phyloP scores from a whole-genome alignment of 2,113 vertebrate species.

The Clarias batrachus region DNA sequence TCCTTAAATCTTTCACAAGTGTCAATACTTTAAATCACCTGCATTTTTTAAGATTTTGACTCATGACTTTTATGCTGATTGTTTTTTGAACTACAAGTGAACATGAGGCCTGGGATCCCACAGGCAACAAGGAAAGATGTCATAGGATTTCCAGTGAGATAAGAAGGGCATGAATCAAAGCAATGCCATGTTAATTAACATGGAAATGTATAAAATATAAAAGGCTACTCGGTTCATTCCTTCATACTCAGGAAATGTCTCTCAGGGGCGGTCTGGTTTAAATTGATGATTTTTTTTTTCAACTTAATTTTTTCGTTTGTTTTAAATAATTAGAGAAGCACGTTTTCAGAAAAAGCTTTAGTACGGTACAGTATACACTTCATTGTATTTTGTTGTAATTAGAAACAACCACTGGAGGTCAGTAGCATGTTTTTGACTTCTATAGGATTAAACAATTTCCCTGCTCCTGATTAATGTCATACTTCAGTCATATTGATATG shows the following conservation, averaged over 20 bases:
- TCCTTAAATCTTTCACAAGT: neutral
- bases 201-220: neutral
- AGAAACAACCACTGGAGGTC: slow-evolving; percentile 58
- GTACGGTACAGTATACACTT: neutral
- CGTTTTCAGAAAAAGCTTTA: no score
- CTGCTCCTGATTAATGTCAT: slow-evolving; percentile 19
- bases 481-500: slow-evolving; percentile 27
- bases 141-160: neutral
- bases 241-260: neutral
- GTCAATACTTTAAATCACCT: neutral
- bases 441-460: neutral
- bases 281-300: neutral
- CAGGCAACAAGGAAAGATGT: neutral
- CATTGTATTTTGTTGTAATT: neutral
- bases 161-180: neutral
- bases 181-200: neutral
- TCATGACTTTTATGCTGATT: neutral
- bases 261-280: neutral
- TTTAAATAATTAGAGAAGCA: no score
- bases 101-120: neutral
- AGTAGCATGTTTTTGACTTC: slow-evolving; percentile 36
- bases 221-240: neutral
- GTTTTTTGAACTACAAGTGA: neutral
- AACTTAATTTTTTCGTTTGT: no score
- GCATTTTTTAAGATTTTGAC: neutral